phyloP scores from a whole-genome alignment of 2,797 vertebrate species.

The Siniperca undulata region DNA sequence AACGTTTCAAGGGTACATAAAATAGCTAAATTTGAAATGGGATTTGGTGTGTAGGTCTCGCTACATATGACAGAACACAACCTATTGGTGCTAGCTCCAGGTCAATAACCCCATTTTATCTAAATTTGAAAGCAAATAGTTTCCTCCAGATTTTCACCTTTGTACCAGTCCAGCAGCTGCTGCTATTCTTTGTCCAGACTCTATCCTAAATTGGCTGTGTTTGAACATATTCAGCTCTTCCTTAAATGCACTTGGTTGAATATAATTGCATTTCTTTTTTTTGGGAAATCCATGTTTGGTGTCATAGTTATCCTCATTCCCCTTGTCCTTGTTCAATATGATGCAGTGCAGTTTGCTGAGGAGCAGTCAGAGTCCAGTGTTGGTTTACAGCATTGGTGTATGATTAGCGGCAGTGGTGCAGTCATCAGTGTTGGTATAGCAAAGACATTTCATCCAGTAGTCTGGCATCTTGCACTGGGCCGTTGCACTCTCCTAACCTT shows the following conservation, averaged over 20 bases:
- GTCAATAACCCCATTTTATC: neutral
- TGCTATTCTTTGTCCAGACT: neutral
- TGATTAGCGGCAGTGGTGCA: neutral
- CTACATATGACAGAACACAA: neutral
- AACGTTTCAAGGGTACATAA: neutral
- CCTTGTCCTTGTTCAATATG: neutral
- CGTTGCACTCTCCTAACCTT: neutral
- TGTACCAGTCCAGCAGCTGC: neutral
- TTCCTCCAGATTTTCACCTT: neutral
- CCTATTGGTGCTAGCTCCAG: neutral
- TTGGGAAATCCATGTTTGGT: neutral
- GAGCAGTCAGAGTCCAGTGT: neutral
- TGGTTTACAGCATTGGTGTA: constrained; percentile 1
- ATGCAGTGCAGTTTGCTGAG: neutral
- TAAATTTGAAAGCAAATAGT: constrained; percentile 5
- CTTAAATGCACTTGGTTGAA: neutral
- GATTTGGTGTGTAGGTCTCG: neutral
- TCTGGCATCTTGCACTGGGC: neutral
- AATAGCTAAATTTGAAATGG: neutral
- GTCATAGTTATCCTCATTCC: neutral
- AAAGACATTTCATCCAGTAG: neutral
- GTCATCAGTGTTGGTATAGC: constrained; percentile 5
- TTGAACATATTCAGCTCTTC: neutral
- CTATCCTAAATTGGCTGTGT: neutral
- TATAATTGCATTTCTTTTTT: neutral